These are phyloP conservation scores for Pseudopleuronectes americanus DNA, from an alignment of 2,797 vertebrate genomes.

Conservation along the genomic window DNA sequence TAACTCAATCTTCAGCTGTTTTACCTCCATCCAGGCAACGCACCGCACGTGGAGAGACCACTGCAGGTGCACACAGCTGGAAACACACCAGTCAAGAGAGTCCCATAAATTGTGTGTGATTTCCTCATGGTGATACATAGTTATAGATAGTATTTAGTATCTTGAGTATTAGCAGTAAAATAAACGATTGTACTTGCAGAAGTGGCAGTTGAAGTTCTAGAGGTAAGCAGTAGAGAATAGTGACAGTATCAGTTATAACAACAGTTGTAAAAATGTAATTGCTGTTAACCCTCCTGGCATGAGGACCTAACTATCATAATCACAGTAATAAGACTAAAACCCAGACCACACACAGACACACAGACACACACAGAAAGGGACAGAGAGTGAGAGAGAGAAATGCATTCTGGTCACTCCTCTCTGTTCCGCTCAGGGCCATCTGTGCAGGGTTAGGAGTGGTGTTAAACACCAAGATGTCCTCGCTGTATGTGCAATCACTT, in stretches of 20 bases:
- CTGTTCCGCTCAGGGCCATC: constrained; percentile 54
- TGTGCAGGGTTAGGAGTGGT: constrained; percentile 47
- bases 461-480: constrained; percentile 62
- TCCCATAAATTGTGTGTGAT: neutral
- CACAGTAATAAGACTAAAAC: too few species aligned
- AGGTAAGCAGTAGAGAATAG: neutral
- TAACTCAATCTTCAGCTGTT: constrained; percentile 61
- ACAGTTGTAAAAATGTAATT: too few species aligned
- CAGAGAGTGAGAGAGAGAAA: neutral
- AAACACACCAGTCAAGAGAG: neutral
- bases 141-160: too few species aligned
- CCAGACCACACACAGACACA: neutral
- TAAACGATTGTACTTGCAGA: too few species aligned
- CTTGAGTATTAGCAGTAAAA: neutral
- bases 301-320: too few species aligned
- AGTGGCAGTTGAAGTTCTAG: too few species aligned
- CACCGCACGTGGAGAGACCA: neutral
- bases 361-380: constrained; percentile 5
- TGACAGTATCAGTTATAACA: neutral
- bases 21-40: constrained; percentile 28
- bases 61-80: constrained; percentile 6
- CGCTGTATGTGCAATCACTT: constrained; percentile 33
- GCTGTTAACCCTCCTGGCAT: too few species aligned
- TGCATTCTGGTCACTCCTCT: constrained; percentile 35
- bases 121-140: neutral